A percentile compares a stretch with the other conserved stretches of the same genome.
These are phyloP conservation scores for Lutjanus campechanus DNA, from an alignment of 2,797 vertebrate species.

Conservation along the genomic window DNA sequence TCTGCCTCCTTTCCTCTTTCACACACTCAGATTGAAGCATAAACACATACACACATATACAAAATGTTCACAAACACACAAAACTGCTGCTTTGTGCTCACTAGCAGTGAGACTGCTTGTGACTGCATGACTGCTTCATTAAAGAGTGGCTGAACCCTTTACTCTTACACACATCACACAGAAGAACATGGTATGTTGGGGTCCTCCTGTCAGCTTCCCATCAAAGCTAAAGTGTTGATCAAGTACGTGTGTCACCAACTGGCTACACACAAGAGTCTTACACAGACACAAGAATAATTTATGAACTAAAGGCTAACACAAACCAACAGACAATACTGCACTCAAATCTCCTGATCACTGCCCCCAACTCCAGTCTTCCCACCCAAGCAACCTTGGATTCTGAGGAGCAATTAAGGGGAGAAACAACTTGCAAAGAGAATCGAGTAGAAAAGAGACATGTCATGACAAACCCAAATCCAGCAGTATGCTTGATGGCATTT, in stretches of 20 bases:
- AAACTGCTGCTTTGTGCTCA: background rate
- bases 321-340: too few species aligned
- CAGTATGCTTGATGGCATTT: too few species aligned
- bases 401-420: too few species aligned
- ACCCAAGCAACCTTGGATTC: too few species aligned
- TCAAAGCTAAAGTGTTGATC: constrained; percentile 4
- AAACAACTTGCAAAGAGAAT: too few species aligned
- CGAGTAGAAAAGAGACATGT: too few species aligned
- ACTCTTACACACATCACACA: background rate
- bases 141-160: background rate
- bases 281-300: too few species aligned
- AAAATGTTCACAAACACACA: constrained; percentile 8
- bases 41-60: background rate
- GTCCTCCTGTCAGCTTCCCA: constrained; percentile 4
- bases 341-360: too few species aligned
- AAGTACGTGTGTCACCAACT: background rate
- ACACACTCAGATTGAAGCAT: constrained; percentile 19
- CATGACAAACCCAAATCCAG: too few species aligned
- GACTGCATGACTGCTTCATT: constrained; percentile 17
- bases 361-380: too few species aligned
- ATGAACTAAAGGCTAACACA: too few species aligned
- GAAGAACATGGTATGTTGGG: background rate
- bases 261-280: too few species aligned
- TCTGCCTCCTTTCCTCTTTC: constrained; percentile 20
- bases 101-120: background rate